Conservation (phyloP, 2,113 vertebrate genomes). For the Marcusenius ussheri region DNA sequence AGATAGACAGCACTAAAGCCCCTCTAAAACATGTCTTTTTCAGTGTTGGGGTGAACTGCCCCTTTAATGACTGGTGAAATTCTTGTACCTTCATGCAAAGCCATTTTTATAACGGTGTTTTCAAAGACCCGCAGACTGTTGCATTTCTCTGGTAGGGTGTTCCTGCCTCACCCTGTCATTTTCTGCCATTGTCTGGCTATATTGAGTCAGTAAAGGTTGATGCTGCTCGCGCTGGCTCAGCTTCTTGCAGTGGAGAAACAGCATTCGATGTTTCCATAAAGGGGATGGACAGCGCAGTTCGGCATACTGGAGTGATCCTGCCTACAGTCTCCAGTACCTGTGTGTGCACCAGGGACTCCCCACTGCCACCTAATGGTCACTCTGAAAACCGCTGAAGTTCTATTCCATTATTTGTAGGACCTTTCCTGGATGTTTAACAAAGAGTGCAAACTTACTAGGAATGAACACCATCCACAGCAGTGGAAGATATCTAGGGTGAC, state of each 20-base stretch:
- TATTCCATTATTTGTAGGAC: neutral
- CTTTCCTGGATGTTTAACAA: neutral
- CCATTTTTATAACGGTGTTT: neutral
- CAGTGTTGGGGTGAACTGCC: neutral
- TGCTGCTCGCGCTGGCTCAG: neutral
- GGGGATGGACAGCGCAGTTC: neutral
- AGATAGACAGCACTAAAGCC: neutral
- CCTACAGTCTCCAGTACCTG: neutral
- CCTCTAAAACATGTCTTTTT: neutral
- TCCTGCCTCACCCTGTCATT: neutral
- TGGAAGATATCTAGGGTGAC: neutral
- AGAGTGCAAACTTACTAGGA: neutral
- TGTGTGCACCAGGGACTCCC: neutral
- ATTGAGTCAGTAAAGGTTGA: neutral
- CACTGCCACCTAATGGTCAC: neutral
- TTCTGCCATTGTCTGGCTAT: neutral
- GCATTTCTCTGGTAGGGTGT: neutral
- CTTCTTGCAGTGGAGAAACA: neutral
- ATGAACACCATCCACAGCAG: neutral
- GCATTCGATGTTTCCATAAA: neutral
- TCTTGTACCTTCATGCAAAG: neutral
- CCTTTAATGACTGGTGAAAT: neutral
- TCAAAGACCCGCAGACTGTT: neutral
- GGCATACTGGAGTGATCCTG: neutral
- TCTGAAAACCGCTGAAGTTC: neutral